A percentile compares a stretch with the other conserved stretches of the same genome.
Evolutionary conservation across 2,888 invertebrate species (phyloP).

Genomic region (Orthosia gothica): DNA sequence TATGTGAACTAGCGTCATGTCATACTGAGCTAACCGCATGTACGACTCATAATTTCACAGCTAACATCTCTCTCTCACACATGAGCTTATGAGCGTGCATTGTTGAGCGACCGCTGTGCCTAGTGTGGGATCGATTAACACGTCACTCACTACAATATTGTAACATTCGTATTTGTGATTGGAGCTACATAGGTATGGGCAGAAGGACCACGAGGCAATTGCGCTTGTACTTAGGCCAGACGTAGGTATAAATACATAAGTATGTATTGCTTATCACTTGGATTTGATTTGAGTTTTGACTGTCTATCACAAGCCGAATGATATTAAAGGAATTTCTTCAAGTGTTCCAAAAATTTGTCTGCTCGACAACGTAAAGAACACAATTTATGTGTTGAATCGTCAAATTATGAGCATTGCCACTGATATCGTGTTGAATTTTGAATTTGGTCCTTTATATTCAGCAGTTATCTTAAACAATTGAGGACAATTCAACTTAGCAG

Average conservation of each 20-base stretch:
- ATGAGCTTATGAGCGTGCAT: constrained; percentile 40
- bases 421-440: background rate
- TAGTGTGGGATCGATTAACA: constrained; percentile 59
- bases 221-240: background rate
- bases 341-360: background rate
- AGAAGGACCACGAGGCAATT: constrained; percentile 40
- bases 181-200: constrained; percentile 2
- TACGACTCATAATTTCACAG: constrained; percentile 56
- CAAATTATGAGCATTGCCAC: too few relatives aligned
- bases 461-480: too few relatives aligned
- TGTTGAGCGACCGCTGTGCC: constrained; percentile 55
- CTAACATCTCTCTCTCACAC: constrained; percentile 55
- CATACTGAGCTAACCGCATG: constrained; percentile 51
- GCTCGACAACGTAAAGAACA: background rate
- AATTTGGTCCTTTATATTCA: too few relatives aligned
- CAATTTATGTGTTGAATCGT: background rate
- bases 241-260: background rate
- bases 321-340: background rate
- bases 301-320: background rate
- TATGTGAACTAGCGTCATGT: constrained; percentile 47
- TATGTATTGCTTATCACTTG: too few relatives aligned
- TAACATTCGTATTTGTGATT: constrained; percentile 48
- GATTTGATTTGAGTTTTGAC: too few relatives aligned
- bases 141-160: constrained; percentile 56
- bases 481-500: too few relatives aligned